Base-by-base conservation (phyloP, 2,113 vertebrate genomes). In the Pangasianodon gigas region DNA sequence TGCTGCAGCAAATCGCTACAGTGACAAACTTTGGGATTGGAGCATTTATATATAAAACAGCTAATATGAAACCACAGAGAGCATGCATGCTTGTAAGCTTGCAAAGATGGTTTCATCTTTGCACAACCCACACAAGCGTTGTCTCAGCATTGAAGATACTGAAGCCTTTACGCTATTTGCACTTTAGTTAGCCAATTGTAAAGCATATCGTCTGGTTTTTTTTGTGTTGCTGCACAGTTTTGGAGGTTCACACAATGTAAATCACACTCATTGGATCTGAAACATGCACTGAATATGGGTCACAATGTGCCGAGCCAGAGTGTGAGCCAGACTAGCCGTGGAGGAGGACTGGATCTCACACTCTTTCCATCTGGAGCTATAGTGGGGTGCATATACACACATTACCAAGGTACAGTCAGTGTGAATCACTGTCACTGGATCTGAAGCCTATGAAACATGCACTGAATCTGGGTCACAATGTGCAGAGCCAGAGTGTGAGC, bases 361-460 rank as follows among this genome's bases (percentile, higher is more conserved):
- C 83, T 89, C 87, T 75, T 82, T 93, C 91, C 92, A 93, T 93
- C 91, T 93, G 91, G 91, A 90, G 71, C 71, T 89, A 44, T 90
- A 82, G n/a, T 85, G 79, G 52, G 56, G 48, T 41, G 75, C 60
- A 85, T 26, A 41, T 46, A 84, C 24, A 83, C 32, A n/a, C 19
- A 67, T 81, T 51, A 29, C 41, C 26, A 80, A 80, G 44, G 46
- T 46, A 48, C 26, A 81, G 32, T 13, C n/a, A 32, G n/a, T 81
- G 26, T 81, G 19, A 46, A 80, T 52, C 48, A 81, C 77, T 80
- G 19, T 80, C 19, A 85, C 85, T 48, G 41, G 65, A 13, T 80
- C 77, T 69, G 18, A 80, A 80, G 14, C 77, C 10, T 24, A 80
- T 80, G 46, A 80, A 80, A 41, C 32, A 71, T 71, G 11, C 56